Base-by-base conservation (phyloP, 64 coral and sea anemone genomes). In the Montipora cactus region DNA sequence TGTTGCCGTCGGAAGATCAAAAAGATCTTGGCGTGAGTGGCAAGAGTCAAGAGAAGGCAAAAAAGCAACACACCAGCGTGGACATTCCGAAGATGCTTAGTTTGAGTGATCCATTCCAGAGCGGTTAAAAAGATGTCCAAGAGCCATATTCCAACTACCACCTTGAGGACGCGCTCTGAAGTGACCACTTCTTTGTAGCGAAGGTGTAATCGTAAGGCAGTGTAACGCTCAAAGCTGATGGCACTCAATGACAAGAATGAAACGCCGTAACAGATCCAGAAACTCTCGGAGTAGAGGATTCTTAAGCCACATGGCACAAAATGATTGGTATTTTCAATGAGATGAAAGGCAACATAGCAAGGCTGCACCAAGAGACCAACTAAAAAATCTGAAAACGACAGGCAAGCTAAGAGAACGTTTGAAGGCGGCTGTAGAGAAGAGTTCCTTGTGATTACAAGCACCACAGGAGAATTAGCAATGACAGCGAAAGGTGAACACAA, bases 201-300 rank as follows among this genome's bases (percentile, higher is more conserved):
- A 16, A 97, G 87, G 45, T 95, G 93, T 44, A 95, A 46, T 50
- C 58, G 46, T 8, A 95, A n/a, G 23, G 94, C 94, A 23, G 87
- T 46, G 12, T 80, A 88, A 12, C 89, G 78, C 37, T 95, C 94
- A 49, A 95, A 73, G 20, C 94, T 95, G 68, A 97, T 97, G 20
- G 96, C 93, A 20, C 93, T 97, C 6, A 97, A 57, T 12, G 89
- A 95, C 49, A 95, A 66, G 51, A 98, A 98, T 1, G 93, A 95
- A 4, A 89, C 96, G 2, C 93, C 96, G 48, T 98, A 98, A 44
- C 96, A 93, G 3, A 98, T 89, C 96, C 93, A 95, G 59, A 98
- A 98, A 77, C 93, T 98, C 45, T 98, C 96, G 0, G 96, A 98
- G 44, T 98, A 98, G 46, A 95, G 78, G 81, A 95, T 85, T 22